These are phyloP conservation scores for Trinectes maculatus DNA, from an alignment of 2,113 vertebrate genomes.

Conservation along the genomic window DNA sequence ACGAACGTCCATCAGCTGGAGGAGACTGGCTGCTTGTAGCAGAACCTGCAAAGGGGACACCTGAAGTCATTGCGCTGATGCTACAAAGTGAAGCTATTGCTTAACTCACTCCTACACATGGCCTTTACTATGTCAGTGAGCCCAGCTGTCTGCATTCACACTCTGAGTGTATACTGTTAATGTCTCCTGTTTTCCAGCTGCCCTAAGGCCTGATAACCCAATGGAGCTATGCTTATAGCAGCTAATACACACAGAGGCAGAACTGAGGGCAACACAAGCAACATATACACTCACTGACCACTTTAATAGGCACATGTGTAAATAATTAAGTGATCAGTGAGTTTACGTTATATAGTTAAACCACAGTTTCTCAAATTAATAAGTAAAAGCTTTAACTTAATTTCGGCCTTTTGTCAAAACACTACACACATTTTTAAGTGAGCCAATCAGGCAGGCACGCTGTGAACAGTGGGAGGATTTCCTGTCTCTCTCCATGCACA, in stretches of 20 bases:
- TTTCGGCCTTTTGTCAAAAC: slow-evolving; percentile 15
- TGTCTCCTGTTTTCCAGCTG: slow-evolving; percentile 21
- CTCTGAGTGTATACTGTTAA: slow-evolving; percentile 1
- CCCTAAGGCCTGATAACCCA: background rate
- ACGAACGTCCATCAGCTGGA: slow-evolving; percentile 95
- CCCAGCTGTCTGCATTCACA: slow-evolving; percentile 1
- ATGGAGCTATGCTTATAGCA: slow-evolving; percentile 5
- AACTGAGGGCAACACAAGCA: slow-evolving; percentile 10
- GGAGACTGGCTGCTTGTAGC: slow-evolving; percentile 91
- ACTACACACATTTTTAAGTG: slow-evolving; percentile 12
- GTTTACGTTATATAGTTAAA: background rate
- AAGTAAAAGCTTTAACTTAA: slow-evolving; percentile 2
- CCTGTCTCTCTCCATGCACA: slow-evolving; percentile 78
- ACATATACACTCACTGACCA: background rate
- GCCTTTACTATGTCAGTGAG: slow-evolving; percentile 46
- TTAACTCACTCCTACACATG: slow-evolving; percentile 6
- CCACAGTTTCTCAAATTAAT: background rate
- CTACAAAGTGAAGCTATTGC: background rate
- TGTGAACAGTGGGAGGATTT: slow-evolving; percentile 87
- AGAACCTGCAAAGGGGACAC: slow-evolving; percentile 83
- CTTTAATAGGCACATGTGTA: background rate
- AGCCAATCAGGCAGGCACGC: slow-evolving; percentile 42
- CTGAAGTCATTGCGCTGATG: no score
- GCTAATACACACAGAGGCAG: no score
- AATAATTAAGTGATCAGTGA: background rate